Conservation (phyloP, 2,797 vertebrate genomes). For the Darevskia mixta region DNA sequence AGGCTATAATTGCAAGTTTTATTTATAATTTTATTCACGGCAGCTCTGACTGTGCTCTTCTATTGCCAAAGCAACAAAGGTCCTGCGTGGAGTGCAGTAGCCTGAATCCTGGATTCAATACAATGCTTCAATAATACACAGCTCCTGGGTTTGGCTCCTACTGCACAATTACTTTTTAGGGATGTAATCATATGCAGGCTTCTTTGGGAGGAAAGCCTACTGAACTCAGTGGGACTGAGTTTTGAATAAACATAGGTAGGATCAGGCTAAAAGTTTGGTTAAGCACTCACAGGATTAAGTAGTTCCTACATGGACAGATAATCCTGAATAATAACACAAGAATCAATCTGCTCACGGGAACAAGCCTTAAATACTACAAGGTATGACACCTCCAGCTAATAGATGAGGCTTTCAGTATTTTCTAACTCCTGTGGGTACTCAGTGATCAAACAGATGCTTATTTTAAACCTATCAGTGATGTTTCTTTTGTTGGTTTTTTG, state of each 20-base stretch:
- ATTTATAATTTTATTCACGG: conserved; percentile 10
- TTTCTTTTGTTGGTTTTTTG: not conserved
- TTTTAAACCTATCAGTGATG: not conserved
- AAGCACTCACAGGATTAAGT: not conserved
- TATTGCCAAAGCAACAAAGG: not conserved
- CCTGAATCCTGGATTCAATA: not conserved
- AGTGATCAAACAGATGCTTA: not conserved
- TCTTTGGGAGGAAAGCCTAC: too few species aligned
- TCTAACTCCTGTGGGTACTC: not conserved
- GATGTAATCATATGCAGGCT: not conserved
- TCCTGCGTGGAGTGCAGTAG: not conserved
- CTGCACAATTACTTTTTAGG: not conserved
- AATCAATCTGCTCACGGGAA: not conserved
- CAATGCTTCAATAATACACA: not conserved
- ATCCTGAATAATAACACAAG: not conserved
- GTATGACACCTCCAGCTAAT: not conserved
- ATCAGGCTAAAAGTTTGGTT: not conserved
- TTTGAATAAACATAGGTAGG: too few species aligned
- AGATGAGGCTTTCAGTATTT: not conserved
- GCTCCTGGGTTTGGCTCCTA: not conserved
- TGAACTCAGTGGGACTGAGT: too few species aligned
- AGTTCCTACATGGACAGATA: not conserved
- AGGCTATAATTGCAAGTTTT: conserved; percentile 9
- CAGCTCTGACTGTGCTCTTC: not conserved
- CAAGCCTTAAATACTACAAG: not conserved